These are phyloP conservation scores for Cryptocheilus praepositus DNA, from an alignment of 2,888 invertebrate genomes.

Conservation along the genomic window DNA sequence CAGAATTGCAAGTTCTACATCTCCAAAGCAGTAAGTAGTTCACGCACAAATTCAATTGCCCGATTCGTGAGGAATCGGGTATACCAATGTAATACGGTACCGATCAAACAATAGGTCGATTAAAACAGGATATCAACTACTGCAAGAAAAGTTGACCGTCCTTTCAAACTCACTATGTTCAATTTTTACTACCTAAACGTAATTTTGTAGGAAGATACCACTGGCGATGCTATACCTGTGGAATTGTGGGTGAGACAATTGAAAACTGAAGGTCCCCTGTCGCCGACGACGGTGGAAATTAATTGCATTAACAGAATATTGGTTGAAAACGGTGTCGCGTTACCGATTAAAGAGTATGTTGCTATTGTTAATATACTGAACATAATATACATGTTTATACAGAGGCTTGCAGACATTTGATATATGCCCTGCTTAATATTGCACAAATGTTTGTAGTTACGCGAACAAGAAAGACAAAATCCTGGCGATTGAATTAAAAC, in stretches of 20 bases:
- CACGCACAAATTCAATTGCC: neutral
- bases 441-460: conserved; percentile 36
- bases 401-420: neutral
- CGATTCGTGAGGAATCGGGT: no score
- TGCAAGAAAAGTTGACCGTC: neutral
- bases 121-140: neutral
- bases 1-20: conserved; percentile 76
- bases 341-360: conserved; percentile 73
- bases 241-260: conserved; percentile 81
- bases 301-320: conserved; percentile 82
- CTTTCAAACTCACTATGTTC: neutral
- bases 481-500: conserved; percentile 63
- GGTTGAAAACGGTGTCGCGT: conserved; percentile 81
- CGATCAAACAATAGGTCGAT: no score
- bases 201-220: conserved; percentile 41
- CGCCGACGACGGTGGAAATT: conserved; percentile 80
- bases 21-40: conserved; percentile 75
- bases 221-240: conserved; percentile 74
- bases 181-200: neutral
- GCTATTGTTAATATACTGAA: neutral
- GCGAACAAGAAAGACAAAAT: conserved; percentile 47
- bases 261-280: conserved; percentile 80
- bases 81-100: no score
- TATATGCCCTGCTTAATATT: neutral
- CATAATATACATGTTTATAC: no score